These are phyloP conservation scores for Lepeophtheirus salmonis DNA, from an alignment of 1,140 invertebrate genomes.

Conservation along the genomic window DNA sequence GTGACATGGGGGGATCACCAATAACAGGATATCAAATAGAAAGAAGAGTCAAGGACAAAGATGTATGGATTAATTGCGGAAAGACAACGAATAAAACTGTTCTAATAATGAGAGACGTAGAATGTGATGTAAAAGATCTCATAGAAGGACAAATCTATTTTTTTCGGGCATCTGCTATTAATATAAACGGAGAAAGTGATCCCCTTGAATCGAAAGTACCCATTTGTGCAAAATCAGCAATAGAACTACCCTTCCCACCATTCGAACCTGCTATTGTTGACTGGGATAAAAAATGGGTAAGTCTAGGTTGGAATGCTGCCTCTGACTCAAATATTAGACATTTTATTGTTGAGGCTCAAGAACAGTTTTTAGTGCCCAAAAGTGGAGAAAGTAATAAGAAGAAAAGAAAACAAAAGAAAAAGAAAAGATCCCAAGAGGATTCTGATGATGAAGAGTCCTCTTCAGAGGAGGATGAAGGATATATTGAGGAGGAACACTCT, in stretches of 20 bases:
- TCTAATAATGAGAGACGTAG: slow-evolving; percentile 56
- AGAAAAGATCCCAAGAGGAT: neutral
- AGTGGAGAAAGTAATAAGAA: neutral
- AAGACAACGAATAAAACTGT: slow-evolving; percentile 53
- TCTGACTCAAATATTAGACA: slow-evolving; percentile 81
- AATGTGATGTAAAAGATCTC: slow-evolving; percentile 59
- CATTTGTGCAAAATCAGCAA: slow-evolving; percentile 83
- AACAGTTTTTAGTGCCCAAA: slow-evolving; percentile 36
- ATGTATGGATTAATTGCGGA: slow-evolving; percentile 80
- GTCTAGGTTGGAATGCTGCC: slow-evolving; percentile 51
- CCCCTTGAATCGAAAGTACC: slow-evolving; percentile 62
- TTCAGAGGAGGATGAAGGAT: slow-evolving; percentile 2
- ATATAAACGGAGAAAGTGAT: slow-evolving; percentile 85
- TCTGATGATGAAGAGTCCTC: neutral
- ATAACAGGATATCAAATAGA: slow-evolving; percentile 74
- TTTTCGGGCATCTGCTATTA: slow-evolving; percentile 85
- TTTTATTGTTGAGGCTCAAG: slow-evolving; percentile 91
- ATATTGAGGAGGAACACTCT: neutral
- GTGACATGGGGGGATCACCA: slow-evolving; percentile 82
- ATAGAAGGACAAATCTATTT: slow-evolving; percentile 78
- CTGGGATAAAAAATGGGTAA: slow-evolving; percentile 78
- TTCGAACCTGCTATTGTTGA: slow-evolving; percentile 73
- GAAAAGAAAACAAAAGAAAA: neutral
- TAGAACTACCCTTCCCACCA: slow-evolving; percentile 79
- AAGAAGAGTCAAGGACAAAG: slow-evolving; percentile 69